Base-by-base conservation (phyloP, 2,113 vertebrate species). In the Osmerus eperlanus region DNA sequence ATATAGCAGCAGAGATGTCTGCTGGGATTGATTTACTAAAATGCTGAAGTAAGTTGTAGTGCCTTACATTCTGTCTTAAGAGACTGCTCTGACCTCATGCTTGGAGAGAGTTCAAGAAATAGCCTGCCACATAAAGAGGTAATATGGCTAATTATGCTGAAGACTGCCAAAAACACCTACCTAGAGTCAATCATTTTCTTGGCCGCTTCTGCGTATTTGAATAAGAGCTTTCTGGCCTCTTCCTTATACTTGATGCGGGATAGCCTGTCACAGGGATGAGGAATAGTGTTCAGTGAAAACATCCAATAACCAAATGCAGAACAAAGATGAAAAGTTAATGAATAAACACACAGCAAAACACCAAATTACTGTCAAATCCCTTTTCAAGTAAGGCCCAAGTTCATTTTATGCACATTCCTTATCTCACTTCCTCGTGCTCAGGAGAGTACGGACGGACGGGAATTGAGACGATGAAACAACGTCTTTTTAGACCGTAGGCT, bases 191-290 rank as follows among this genome's bases (percentile, higher is more conserved):
- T 99, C 87, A 99, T 96, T 68, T 96, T 92, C 87, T 98, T 96
- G 0, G 97, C 97, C 2, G 97, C 96, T 85, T 99, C 97, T 0
- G 97, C 97, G 0, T 99, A 99, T 81, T 96, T 98, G 78, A 99
- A 99, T 63, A 99, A 90, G 77, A 98, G 89, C 62, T 93, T 95
- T 76, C 97, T 93, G 74, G 97, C 97, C 80, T 99, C 97, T 70
- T 99, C 97, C 23, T 97, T 96, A 86, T 99, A 98, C 85, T 99
- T 99, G 81, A 99, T 99, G 62, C 97, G 95, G 53, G 96, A 97
- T 86, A 99, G 92, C 85, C 97, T 98, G 83, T 54, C 72, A 82
- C 82, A 70, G 9, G 28, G 47, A 59, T 41, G 2, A 16, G 56
- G 15, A 65, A 65, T 3, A 36, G 55, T 32, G 16, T 14, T 7